Evolutionary conservation across 1,140 invertebrate species (phyloP), one percentile per base, ranked within the genome.

Genomic region (Aphis craccivora): DNA sequence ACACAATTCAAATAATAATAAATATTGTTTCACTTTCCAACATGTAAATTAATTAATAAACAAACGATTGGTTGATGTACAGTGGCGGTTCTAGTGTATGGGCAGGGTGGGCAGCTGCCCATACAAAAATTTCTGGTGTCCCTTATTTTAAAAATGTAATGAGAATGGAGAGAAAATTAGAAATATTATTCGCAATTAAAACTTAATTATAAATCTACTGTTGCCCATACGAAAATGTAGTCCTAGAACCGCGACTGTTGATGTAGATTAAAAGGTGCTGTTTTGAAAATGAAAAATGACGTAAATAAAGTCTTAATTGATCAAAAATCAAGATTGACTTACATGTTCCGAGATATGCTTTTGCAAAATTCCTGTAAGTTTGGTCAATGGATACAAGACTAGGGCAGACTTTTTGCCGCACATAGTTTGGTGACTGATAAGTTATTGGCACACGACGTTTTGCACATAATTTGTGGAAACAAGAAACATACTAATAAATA

Each of bases 301-400:
- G 60, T 67, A n/a, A 67, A 14, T 14, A 4, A 30, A 5, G 30
- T n/a, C 0, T 0, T 30, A n/a, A 30, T 14, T 14, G 14, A 14
- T 51, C 48, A 51, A 51, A 76, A 18, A 18, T 45, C 5, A 25
- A 23, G n/a, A 53, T 8, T 43, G 14, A 93, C 91, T 93, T 86
- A 93, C 91, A n/a, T 93, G n/a, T 86, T 93, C 45, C n/a, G 48
- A 53, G 35, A 93, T 40, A 7, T 93, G 48, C 14, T 93, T 93
- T 40, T 23, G 55, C 23, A 84, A 48, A 1, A 93, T 14, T 0
- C n/a, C 48, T 0, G 81, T 86, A 11, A 93, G 48, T 55, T 93
- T 93, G 35, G 91, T 93, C 81, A 83, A 25, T 1, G 91, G 76
- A 25, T 93, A 86, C 48, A 93, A 14, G 23, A 86, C 91, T 11